phyloP scores from a whole-genome alignment of 2,888 invertebrate genomes.

The Idaea straminata region DNA sequence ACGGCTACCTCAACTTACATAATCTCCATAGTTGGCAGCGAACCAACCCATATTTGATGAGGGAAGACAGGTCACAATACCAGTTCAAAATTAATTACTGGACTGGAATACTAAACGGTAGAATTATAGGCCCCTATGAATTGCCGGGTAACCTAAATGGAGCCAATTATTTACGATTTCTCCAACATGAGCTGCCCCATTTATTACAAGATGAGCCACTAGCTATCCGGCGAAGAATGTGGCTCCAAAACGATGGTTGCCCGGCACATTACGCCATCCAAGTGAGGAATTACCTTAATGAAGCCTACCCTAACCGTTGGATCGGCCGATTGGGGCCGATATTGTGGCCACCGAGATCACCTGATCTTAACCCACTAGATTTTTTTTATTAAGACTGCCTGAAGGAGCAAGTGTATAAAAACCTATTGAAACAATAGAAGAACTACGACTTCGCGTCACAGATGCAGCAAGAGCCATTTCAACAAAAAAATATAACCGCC shows the following conservation, averaged over 20 bases:
- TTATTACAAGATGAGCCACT: not conserved
- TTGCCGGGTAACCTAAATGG: constrained; percentile 15
- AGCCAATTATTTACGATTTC: constrained; percentile 12
- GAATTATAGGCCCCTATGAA: constrained; percentile 20
- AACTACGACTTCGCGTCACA: no score
- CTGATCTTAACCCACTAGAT: constrained; percentile 27
- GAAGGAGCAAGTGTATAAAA: constrained; percentile 22
- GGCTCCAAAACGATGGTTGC: no score
- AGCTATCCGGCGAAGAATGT: not conserved
- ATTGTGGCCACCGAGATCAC: constrained; percentile 23
- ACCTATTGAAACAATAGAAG: no score
- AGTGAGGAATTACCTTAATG: not conserved
- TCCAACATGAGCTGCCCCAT: constrained; percentile 5
- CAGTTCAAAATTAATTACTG: constrained; percentile 28
- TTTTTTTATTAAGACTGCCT: constrained; percentile 23
- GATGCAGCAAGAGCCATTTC: no score
- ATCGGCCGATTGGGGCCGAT: constrained; percentile 10
- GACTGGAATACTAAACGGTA: constrained; percentile 26
- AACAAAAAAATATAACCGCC: no score
- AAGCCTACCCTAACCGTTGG: not conserved
- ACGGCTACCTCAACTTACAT: constrained; percentile 23
- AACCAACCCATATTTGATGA: constrained; percentile 17
- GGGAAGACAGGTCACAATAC: constrained; percentile 27
- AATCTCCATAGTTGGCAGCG: constrained; percentile 24
- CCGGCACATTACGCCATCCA: no score